phyloP scores from a whole-genome alignment of 2,888 invertebrate genomes.

The Drosophila prostipennis region DNA sequence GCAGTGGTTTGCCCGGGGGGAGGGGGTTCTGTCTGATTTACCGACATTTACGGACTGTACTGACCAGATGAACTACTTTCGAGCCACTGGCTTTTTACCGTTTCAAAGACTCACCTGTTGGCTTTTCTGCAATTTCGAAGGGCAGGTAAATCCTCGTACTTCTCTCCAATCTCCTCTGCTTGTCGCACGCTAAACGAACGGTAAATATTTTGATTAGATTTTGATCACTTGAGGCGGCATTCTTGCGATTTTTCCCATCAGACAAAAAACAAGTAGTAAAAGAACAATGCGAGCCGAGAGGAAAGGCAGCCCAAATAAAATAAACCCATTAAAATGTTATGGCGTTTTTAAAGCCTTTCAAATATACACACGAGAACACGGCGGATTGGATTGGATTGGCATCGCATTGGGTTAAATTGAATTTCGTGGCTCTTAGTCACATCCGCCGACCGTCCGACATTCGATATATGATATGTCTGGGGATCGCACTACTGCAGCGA shows the following conservation, averaged over 20 bases:
- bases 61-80: conserved; percentile 77
- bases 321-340: conserved; percentile 46
- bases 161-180: not conserved
- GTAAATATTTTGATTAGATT: conserved; percentile 54
- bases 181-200: conserved; percentile 23
- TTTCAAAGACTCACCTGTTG: conserved; percentile 67
- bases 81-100: conserved; percentile 51
- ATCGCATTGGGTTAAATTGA: conserved; percentile 29
- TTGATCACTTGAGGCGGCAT: conserved; percentile 34
- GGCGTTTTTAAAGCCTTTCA: conserved; percentile 36
- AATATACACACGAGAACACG: conserved; percentile 3
- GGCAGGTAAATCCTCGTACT: conserved; percentile 7
- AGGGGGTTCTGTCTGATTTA: conserved; percentile 2
- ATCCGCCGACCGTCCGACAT: conserved; percentile 16
- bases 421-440: conserved; percentile 32
- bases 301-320: conserved; percentile 39
- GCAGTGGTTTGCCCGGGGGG: conserved; percentile 12
- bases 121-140: conserved; percentile 12
- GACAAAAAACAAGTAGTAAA: conserved; percentile 18
- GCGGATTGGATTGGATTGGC: conserved; percentile 22
- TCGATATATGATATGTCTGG: conserved; percentile 6
- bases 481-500: not conserved
- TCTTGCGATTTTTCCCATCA: conserved; percentile 38
- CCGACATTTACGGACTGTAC: conserved; percentile 62
- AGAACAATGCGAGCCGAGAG: conserved; percentile 22